These are phyloP conservation scores for Serranus cabrilla DNA, from an alignment of 2,797 vertebrate species.

Conservation along the genomic window DNA sequence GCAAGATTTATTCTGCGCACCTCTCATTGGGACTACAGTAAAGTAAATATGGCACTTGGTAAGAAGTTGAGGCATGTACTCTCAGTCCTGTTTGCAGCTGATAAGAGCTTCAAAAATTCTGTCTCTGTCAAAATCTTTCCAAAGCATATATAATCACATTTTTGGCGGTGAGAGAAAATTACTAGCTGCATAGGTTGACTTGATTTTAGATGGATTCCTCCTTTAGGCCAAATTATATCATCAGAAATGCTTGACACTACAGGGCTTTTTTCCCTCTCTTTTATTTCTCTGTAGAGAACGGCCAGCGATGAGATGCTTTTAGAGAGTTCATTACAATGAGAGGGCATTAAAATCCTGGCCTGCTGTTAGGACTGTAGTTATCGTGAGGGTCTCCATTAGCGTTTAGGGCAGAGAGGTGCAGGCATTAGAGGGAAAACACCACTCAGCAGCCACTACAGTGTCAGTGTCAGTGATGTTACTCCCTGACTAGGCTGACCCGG, in stretches of 20 bases:
- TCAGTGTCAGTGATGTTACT: conserved; percentile 52
- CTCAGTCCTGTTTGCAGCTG: conserved; percentile 39
- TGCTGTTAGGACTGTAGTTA: conserved; percentile 59
- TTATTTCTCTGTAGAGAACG: conserved; percentile 47
- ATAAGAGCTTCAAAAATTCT: conserved; percentile 37
- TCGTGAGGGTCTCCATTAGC: conserved; percentile 67
- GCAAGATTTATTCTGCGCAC: conserved; percentile 58
- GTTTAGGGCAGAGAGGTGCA: conserved; percentile 51
- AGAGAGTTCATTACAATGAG: conserved; percentile 63
- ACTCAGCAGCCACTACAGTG: conserved; percentile 61
- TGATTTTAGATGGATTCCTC: conserved; percentile 20
- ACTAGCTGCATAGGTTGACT: conserved; percentile 1
- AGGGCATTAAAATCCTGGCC: conserved; percentile 60
- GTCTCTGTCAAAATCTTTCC: conserved; percentile 26
- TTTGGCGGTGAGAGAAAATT: conserved; percentile 20
- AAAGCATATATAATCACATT: conserved; percentile 14
- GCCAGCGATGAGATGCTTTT: conserved; percentile 66
- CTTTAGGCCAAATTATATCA: conserved; percentile 49
- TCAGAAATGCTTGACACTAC: conserved; percentile 51
- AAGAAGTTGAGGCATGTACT: conserved; percentile 45
- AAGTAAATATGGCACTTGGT: conserved; percentile 49
- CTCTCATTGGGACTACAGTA: conserved; percentile 46
- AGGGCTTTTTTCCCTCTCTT: conserved; percentile 21
- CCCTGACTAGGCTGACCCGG: conserved; percentile 41
- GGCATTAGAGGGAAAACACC: conserved; percentile 68